Evolutionary conservation across 2,888 invertebrate genomes (phyloP).

Genomic region (Anoncus sp.): DNA sequence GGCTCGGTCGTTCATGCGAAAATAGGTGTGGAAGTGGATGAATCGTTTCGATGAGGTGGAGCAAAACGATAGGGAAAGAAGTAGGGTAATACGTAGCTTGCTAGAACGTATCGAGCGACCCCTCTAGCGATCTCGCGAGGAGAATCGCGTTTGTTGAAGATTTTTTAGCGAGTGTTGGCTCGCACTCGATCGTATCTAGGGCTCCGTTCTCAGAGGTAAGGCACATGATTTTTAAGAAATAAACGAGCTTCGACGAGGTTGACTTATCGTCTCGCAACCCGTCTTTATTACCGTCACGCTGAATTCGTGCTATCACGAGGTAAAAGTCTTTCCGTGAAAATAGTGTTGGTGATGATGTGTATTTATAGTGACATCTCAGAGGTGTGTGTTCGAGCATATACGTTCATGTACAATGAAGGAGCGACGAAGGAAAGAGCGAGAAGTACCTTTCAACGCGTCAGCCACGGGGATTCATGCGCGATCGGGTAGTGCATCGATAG

Average conservation of each 20-base stretch:
- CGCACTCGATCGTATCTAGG: constrained; percentile 13
- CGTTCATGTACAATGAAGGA: background rate
- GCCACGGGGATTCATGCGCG: constrained; percentile 68
- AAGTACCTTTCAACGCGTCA: constrained; percentile 63
- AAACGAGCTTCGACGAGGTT: constrained; percentile 52
- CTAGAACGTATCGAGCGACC: constrained; percentile 4
- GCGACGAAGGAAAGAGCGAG: constrained; percentile 22
- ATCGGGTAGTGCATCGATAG: constrained; percentile 72
- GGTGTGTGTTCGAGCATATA: constrained; percentile 1
- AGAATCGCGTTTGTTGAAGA: constrained; percentile 30
- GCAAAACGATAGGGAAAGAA: constrained; percentile 42
- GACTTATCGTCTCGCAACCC: constrained; percentile 60
- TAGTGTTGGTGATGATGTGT: constrained; percentile 16
- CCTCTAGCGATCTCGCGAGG: background rate
- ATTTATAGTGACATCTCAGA: background rate
- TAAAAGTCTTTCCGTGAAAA: constrained; percentile 37
- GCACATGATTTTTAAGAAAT: constrained; percentile 52
- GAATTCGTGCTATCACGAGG: constrained; percentile 52
- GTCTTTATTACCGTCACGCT: constrained; percentile 62
- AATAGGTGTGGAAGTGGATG: constrained; percentile 49
- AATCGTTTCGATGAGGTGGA: constrained; percentile 43
- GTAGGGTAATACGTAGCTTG: constrained; percentile 35
- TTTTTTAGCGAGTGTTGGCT: constrained; percentile 1
- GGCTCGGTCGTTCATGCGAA: constrained; percentile 15
- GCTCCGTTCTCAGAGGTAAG: constrained; percentile 19